Base-by-base conservation (phyloP, 92 coral and sea anemone species). In the Palythoa caribaeorum region DNA sequence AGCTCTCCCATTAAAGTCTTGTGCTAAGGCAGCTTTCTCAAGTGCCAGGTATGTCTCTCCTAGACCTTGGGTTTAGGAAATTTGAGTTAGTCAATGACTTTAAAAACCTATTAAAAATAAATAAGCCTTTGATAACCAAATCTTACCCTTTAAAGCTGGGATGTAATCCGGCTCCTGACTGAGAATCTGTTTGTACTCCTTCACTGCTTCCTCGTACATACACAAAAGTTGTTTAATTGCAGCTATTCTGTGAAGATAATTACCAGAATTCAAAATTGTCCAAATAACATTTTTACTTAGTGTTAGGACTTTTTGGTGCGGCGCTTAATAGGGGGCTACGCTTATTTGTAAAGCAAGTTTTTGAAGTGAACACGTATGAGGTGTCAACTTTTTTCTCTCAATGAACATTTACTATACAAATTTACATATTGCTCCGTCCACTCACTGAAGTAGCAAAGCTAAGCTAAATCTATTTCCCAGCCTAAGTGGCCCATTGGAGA, bases 31-130 rank as follows among this genome's bases (percentile, higher is more conserved):
- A 17, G 94, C 84, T 16, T 94, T 92, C 50, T 94, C 98, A 39
- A 87, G 96, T 51, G 94, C 92, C 36, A 97, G 93, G 51, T 94
- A 93, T 0, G 99, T 94, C 90, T 95, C 99, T 21, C 99, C 99
- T 19, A 95, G 95, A 6, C 99, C 99, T 96, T 81, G 35, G 68
- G 47, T 71, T 66, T 36, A 9, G 40, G 28, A 28, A 28, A 72
- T 1, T 37, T 38, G 68, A 21, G 16, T 28, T 20, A 70, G 37
- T 21, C 12, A 10, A 6, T 5, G 15, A 35, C 28, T 35, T 9
- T 68, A 7, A 68, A 68, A 68, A 68, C 3, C 73, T 20, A 3
- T 15, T 11, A 55, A 65, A 65, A 65, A 17, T 2, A 17, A 20
- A 21, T 17, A 7, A 17, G 55, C 15, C 19, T 21, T 50, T n/a